Evolutionary conservation across 2,797 vertebrate genomes (phyloP).

Genomic region (Toxotes lorentzi): DNA sequence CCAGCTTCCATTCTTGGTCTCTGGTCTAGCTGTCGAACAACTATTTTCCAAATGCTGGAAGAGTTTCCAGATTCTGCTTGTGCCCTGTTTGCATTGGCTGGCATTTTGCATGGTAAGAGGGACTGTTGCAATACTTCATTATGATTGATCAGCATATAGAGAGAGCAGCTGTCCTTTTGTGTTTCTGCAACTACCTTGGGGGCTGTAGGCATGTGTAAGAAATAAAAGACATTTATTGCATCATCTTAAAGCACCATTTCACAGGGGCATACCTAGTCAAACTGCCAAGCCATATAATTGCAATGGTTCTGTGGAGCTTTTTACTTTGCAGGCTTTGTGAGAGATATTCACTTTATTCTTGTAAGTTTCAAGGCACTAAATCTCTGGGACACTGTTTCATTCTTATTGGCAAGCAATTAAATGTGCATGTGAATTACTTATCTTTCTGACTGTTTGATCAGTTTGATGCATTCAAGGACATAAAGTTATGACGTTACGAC

Average conservation of each 20-base stretch:
- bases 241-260: slow-evolving; percentile 73
- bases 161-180: slow-evolving; percentile 75
- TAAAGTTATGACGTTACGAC: neutral
- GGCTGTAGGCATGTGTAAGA: slow-evolving; percentile 65
- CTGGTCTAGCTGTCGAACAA: slow-evolving; percentile 19
- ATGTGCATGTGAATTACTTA: slow-evolving; percentile 19
- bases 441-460: slow-evolving; percentile 14
- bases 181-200: slow-evolving; percentile 64
- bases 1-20: slow-evolving; percentile 6
- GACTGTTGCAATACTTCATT: slow-evolving; percentile 61
- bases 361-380: slow-evolving; percentile 38
- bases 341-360: slow-evolving; percentile 36
- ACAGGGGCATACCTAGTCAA: slow-evolving; percentile 62
- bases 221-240: slow-evolving; percentile 74
- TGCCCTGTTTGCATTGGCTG: slow-evolving; percentile 49
- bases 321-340: slow-evolving; percentile 48
- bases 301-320: slow-evolving; percentile 47
- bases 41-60: slow-evolving; percentile 21
- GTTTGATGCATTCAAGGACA: neutral
- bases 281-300: slow-evolving; percentile 61
- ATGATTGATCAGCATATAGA: slow-evolving; percentile 74
- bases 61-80: slow-evolving; percentile 21
- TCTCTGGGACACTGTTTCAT: slow-evolving; percentile 28
- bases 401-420: slow-evolving; percentile 41
- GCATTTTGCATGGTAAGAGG: slow-evolving; percentile 53